Conservation (phyloP, 2,797 vertebrate species). For the Myiotriccus ornatus region DNA sequence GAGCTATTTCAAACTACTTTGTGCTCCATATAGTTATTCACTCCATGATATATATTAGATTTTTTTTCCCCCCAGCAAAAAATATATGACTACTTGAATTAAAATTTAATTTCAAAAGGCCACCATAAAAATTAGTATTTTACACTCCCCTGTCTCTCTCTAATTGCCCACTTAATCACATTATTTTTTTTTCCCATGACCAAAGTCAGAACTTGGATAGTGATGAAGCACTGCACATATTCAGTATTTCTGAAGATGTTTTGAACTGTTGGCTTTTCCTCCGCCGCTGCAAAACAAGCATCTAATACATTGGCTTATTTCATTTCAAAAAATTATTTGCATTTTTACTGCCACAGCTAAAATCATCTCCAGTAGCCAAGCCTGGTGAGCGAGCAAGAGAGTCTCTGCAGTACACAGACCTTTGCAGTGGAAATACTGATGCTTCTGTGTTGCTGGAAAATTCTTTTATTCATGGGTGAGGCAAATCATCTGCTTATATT, state of each 20-base stretch:
- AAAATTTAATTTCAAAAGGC: neutral
- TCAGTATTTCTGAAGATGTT: neutral
- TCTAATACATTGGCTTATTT: neutral
- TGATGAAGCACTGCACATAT: neutral
- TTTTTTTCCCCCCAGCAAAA: neutral
- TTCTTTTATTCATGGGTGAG: neutral
- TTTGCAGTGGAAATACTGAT: neutral
- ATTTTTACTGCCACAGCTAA: neutral
- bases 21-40: fast-evolving
- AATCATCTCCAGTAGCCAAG: neutral
- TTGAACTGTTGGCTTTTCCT: neutral
- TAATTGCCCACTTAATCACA: neutral
- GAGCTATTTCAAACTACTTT: neutral
- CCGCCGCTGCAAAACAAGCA: neutral
- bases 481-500: neutral
- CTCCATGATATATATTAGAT: neutral
- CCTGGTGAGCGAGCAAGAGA: neutral
- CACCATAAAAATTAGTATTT: neutral
- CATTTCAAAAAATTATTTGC: neutral
- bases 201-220: neutral
- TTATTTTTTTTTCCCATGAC: neutral
- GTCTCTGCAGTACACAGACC: neutral
- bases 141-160: neutral
- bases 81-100: neutral
- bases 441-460: neutral